Conservation (phyloP, 2,113 vertebrate species). For the Propithecus coquereli region DNA sequence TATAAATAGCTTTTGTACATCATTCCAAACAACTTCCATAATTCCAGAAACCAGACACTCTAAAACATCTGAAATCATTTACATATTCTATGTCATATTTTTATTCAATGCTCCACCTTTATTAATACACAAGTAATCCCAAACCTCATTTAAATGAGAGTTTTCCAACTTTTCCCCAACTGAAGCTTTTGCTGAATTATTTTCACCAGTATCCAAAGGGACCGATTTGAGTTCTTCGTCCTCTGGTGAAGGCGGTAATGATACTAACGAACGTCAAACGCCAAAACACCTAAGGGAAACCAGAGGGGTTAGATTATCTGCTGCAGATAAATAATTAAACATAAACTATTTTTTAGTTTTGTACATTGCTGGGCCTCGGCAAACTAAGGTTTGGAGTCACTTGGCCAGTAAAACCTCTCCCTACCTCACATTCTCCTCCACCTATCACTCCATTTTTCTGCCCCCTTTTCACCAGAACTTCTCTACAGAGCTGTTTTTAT, state of each 20-base stretch:
- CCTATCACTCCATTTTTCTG: background rate
- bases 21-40: background rate
- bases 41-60: conserved; percentile 17
- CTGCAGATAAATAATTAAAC: conserved; percentile 17
- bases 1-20: background rate
- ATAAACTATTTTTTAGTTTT: conserved; percentile 23
- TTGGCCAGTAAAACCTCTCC: background rate
- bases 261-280: background rate
- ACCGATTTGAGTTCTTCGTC: background rate
- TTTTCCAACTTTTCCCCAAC: conserved; percentile 14
- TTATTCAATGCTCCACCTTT: background rate
- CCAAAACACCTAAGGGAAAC: conserved; percentile 11
- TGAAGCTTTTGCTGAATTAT: conserved; percentile 40
- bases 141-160: conserved; percentile 34
- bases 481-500: too few relatives aligned
- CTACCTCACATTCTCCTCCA: background rate
- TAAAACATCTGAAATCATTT: conserved; percentile 34
- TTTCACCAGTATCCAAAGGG: background rate
- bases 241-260: background rate
- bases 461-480: background rate
- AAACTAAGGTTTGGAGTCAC: background rate
- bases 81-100: conserved; percentile 15
- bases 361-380: background rate
- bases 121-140: conserved; percentile 39
- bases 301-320: background rate